phyloP scores from a whole-genome alignment of 2,797 vertebrate genomes.

The Coilia nasus region DNA sequence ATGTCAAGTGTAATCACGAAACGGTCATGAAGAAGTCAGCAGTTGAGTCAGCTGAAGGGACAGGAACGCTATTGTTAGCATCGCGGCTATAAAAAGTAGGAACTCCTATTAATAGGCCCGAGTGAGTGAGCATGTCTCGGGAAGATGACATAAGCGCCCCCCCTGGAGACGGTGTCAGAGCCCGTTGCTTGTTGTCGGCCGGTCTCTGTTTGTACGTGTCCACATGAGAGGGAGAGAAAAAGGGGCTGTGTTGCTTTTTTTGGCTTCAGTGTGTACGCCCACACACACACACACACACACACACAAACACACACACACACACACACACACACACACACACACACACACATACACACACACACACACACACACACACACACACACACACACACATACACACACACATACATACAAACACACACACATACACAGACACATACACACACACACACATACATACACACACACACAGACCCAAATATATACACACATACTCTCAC shows the following conservation, averaged over 20 bases:
- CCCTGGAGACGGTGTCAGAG: constrained; percentile 51
- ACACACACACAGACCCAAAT: not conserved
- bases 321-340: not conserved
- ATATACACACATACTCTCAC: not conserved
- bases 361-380: no score
- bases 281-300: no score
- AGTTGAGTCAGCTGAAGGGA: constrained; percentile 15
- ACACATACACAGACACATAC: no score
- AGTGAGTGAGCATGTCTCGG: constrained; percentile 43
- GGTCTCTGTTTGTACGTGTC: constrained; percentile 58
- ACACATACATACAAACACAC: not conserved
- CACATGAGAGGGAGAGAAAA: constrained; percentile 55
- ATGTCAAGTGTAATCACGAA: not conserved
- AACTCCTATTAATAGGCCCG: constrained; percentile 68
- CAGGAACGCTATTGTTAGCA: constrained; percentile 63
- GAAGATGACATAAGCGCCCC: constrained; percentile 67
- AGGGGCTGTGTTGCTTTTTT: constrained; percentile 45
- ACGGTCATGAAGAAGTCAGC: not conserved
- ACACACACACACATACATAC: not conserved
- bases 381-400: not conserved
- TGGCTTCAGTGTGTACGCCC: not conserved
- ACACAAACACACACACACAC: not conserved
- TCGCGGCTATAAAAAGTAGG: constrained; percentile 65
- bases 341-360: not conserved
- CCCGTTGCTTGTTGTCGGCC: constrained; percentile 61